Evolutionary conservation across 2,888 invertebrate genomes (phyloP), one percentile per base, ranked within the genome.

Genomic region (Hirtodrosophila confusa): DNA sequence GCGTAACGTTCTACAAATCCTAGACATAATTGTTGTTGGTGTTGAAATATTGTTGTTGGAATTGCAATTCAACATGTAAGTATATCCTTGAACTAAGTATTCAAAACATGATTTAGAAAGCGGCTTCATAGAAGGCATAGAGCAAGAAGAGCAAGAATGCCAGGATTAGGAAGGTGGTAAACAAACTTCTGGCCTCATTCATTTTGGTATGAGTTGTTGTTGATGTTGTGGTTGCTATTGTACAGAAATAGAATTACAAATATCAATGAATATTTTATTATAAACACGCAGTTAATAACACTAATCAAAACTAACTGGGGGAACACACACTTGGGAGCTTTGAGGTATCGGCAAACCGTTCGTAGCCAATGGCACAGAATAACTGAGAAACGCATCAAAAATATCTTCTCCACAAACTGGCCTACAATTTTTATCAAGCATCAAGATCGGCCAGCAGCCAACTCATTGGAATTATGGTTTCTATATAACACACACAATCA

Each of bases 161-260:
- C 90, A 95, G 92, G 90, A 95, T 95, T 75, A 94, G 90, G 90
- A 95, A 95, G 80, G 95, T 95, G 90, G 94, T 95, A 88, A 95
- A 92, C 78, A 95, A 93, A 91, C 93, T 95, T 78, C 93, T 93
- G 78, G 95, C 94, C 92, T 95, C 95, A 91, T 90, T 91, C 91
- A 91, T 91, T 69, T 86, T 90, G 85, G 49, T 55, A 45, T 47
- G 17, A 49, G 58, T 69, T 56, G 69, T 56, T 74, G 64, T 54
- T 78, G 72, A 49, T 69, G 64, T 57, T 62, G 49, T 61, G 56
- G 54, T 70, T 64, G 64, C 41, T 45, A 63, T 62, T 62, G 57
- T 24, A 43, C 27, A 74, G 61, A 70, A 63, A 54, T 60, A 53
- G 55, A 39, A 33, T 11, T 35, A 47, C 31, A 58, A 23, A 51